These are phyloP conservation scores for Phortica magna DNA, from an alignment of 2,888 invertebrate genomes.

Conservation along the genomic window DNA sequence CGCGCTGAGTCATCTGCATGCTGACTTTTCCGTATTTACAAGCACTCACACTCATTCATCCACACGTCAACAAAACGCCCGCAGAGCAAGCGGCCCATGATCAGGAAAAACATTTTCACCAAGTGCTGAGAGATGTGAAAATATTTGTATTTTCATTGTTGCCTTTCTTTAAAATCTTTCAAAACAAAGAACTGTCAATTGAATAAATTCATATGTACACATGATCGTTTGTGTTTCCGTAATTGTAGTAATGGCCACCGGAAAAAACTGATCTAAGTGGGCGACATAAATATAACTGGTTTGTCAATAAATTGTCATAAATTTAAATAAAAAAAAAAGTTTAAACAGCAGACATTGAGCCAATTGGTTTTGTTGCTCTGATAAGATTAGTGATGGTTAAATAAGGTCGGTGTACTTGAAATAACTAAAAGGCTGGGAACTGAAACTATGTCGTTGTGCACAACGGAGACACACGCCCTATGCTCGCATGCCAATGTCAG, in stretches of 20 bases:
- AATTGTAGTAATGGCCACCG: too few species aligned
- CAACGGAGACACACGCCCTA: conserved; percentile 2
- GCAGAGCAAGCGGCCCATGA: background rate
- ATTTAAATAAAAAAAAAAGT: too few species aligned
- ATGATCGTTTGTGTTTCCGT: too few species aligned
- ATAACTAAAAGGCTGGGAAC: background rate
- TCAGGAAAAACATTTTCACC: conserved; percentile 2
- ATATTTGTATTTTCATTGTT: too few species aligned
- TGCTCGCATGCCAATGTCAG: conserved; percentile 12
- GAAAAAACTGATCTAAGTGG: too few species aligned
- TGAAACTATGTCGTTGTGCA: background rate
- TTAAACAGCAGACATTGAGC: background rate
- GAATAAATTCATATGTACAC: too few species aligned
- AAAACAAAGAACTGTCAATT: too few species aligned
- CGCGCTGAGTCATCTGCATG: conserved; percentile 22
- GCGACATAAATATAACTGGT: too few species aligned
- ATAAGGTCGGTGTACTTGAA: conserved; percentile 10
- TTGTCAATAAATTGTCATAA: too few species aligned
- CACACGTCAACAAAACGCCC: conserved; percentile 11
- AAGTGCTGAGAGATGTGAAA: background rate
- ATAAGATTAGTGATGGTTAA: conserved; percentile 7
- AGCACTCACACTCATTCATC: background rate
- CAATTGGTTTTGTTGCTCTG: background rate
- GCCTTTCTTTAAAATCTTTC: too few species aligned
- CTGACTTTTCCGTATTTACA: conserved; percentile 20